A percentile compares a stretch with the other conserved stretches of the same genome.
Evolutionary conservation across 35 echinoderm and acorn worm species (phyloP).

Genomic region (Lytechinus variegatus): DNA sequence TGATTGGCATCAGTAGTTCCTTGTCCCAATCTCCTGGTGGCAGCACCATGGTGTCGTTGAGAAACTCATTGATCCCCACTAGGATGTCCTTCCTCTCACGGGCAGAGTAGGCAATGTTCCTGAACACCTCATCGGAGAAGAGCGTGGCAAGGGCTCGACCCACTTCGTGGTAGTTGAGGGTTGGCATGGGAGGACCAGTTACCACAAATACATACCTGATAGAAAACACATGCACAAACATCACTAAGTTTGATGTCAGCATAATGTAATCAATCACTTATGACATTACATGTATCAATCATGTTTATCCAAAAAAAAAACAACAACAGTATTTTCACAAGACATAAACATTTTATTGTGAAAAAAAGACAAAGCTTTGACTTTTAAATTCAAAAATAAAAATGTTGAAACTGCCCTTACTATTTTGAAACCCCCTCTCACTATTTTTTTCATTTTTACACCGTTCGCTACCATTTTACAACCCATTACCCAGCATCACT

Average conservation of each 20-base stretch:
- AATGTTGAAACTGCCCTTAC: no score
- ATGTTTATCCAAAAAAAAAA: no score
- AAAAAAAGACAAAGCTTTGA: no score
- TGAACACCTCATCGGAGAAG: conserved; percentile 90
- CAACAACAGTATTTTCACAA: no score
- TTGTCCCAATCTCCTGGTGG: conserved; percentile 96
- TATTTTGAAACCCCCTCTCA: no score
- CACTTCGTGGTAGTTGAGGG: conserved; percentile 86
- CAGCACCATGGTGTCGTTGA: conserved; percentile 95
- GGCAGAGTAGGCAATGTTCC: conserved; percentile 85
- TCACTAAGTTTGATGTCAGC: neutral
- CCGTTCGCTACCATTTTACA: no score
- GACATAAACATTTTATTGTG: no score
- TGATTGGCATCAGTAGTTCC: conserved; percentile 82
- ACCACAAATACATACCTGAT: conserved; percentile 74
- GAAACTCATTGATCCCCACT: conserved; percentile 90
- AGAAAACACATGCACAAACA: neutral
- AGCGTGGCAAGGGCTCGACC: conserved; percentile 90
- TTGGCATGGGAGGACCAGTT: conserved; percentile 72
- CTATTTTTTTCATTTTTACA: no score
- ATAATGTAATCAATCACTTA: neutral
- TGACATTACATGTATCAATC: neutral
- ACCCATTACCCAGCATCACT: no score
- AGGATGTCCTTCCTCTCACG: conserved; percentile 80
- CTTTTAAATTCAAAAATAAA: no score